Conservation (phyloP, 2,113 vertebrate species). For the Toxostoma redivivum region DNA sequence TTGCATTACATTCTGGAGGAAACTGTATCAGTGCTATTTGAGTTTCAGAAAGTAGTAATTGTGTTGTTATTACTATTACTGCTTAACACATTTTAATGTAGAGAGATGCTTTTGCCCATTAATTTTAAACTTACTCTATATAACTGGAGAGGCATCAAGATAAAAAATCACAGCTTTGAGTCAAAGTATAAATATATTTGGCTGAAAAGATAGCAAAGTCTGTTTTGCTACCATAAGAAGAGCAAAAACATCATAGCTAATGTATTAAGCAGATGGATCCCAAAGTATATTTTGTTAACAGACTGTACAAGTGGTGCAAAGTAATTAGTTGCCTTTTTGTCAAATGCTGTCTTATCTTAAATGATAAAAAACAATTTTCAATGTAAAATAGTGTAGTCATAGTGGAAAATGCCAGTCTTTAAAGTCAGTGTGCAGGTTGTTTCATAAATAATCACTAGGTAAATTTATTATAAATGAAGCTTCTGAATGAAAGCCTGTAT, state of each 20-base stretch:
- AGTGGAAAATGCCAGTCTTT: not conserved
- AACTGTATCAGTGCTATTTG: not conserved
- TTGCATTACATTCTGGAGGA: not conserved
- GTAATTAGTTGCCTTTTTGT: not conserved
- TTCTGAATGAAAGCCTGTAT: not conserved
- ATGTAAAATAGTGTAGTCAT: not conserved
- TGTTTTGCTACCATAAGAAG: slow-evolving; percentile 25
- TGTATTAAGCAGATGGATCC: slow-evolving; percentile 44
- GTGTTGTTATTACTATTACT: not conserved
- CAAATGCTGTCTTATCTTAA: not conserved
- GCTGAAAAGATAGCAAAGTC: slow-evolving; percentile 33
- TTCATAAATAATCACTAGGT: not conserved
- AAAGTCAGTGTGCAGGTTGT: not conserved
- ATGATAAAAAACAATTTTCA: not conserved
- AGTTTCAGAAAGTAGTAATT: not conserved
- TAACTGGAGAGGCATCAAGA: not conserved
- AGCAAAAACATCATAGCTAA: slow-evolving; percentile 46
- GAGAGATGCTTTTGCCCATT: not conserved
- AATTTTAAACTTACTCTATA: not conserved
- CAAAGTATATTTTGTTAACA: slow-evolving; percentile 5
- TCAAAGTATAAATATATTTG: slow-evolving; percentile 41
- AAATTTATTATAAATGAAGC: not conserved
- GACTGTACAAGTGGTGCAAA: not conserved
- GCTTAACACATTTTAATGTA: not conserved
- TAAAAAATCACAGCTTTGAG: slow-evolving; percentile 56